phyloP scores from a whole-genome alignment of 2,797 vertebrate species.

The Microtus obscurus region DNA sequence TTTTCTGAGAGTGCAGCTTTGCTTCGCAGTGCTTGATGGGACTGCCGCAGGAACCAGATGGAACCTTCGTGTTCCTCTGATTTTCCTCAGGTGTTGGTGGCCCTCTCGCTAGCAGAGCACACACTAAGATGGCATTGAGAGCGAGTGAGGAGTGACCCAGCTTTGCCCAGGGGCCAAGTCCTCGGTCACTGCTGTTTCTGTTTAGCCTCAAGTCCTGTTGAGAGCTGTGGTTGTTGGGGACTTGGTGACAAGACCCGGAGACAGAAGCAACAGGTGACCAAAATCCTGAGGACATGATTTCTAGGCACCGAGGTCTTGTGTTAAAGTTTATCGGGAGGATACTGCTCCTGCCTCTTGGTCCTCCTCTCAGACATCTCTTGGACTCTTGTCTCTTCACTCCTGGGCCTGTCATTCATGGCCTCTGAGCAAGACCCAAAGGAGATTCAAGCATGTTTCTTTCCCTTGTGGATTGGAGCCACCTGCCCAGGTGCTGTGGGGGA shows the following conservation, averaged over 20 bases:
- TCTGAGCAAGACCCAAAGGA: not conserved
- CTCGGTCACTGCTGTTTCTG: not conserved
- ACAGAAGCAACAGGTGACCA: not conserved
- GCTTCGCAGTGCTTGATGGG: not conserved
- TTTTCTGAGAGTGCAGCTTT: not conserved
- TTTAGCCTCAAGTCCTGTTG: not conserved
- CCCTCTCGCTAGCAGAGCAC: not conserved
- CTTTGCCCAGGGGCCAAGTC: not conserved
- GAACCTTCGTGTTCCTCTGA: not conserved
- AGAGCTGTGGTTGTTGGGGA: not conserved
- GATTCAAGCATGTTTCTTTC: not conserved
- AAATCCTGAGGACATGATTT: not conserved
- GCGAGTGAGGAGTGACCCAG: no score
- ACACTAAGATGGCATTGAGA: not conserved
- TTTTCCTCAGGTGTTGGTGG: not conserved
- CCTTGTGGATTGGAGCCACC: not conserved
- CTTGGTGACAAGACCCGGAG: not conserved
- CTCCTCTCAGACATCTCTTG: not conserved
- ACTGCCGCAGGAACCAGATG: not conserved
- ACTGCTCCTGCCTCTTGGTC: not conserved
- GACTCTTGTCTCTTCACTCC: not conserved
- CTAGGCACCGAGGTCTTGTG: fast-evolving
- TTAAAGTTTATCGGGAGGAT: not conserved
- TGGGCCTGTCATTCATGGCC: not conserved
- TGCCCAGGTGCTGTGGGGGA: not conserved